These are phyloP conservation scores for Leptonema lineaticorne DNA, from an alignment of 1,140 invertebrate genomes.

Conservation along the genomic window DNA sequence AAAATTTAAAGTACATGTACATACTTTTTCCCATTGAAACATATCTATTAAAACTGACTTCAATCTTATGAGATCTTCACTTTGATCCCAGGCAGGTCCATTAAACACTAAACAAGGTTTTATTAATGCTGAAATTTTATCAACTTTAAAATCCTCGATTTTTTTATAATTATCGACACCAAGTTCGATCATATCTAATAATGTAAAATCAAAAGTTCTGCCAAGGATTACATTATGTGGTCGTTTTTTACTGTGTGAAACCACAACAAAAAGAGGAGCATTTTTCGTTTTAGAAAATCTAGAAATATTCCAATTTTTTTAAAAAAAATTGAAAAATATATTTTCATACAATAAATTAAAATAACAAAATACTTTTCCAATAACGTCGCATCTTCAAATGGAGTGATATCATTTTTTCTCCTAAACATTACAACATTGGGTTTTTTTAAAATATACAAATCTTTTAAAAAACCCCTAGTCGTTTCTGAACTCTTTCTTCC, in stretches of 20 bases:
- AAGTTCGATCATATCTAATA: constrained; percentile 97
- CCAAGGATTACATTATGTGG: constrained; percentile 91
- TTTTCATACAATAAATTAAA: neutral
- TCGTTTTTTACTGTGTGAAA: constrained; percentile 90
- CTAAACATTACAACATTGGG: constrained; percentile 75
- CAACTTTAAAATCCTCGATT: constrained; percentile 76
- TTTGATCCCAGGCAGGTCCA: constrained; percentile 88
- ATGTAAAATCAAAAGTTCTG: constrained; percentile 83
- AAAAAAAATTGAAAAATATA: neutral
- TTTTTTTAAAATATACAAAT: constrained; percentile 86
- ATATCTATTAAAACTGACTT: constrained; percentile 92
- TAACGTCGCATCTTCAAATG: constrained; percentile 80
- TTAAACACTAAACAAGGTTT: constrained; percentile 94
- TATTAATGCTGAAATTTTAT: constrained; percentile 76
- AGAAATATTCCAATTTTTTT: constrained; percentile 30
- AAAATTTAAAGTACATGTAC: neutral
- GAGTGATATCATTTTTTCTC: constrained; percentile 80
- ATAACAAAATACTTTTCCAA: constrained; percentile 68
- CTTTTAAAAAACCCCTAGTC: constrained; percentile 77
- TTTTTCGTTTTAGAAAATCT: constrained; percentile 83
- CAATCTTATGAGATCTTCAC: constrained; percentile 76
- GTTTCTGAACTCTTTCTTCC: constrained; percentile 81
- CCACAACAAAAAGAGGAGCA: constrained; percentile 85
- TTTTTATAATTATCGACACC: constrained; percentile 81
- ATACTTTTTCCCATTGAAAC: constrained; percentile 81